These are phyloP conservation scores for Stegophylla sp. DNA, from an alignment of 2,888 invertebrate species.

Conservation along the genomic window DNA sequence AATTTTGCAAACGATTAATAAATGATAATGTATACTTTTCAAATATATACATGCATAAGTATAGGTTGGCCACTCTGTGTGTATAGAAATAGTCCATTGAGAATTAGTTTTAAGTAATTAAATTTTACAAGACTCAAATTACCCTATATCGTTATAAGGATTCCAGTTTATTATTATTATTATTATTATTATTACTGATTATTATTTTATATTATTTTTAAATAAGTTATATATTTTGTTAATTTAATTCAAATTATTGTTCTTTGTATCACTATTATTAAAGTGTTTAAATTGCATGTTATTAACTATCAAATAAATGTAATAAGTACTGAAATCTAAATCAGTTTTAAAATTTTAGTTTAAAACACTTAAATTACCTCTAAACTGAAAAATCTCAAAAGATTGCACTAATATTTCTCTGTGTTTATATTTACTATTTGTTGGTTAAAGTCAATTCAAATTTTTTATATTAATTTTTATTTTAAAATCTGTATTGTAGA, in stretches of 20 bases:
- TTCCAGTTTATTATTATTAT: constrained; percentile 33
- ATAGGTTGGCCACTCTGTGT: background rate
- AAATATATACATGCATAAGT: background rate
- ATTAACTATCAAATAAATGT: constrained; percentile 51
- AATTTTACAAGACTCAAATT: constrained; percentile 34
- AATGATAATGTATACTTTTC: constrained; percentile 21
- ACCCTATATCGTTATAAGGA: constrained; percentile 14
- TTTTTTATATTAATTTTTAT: too few relatives aligned
- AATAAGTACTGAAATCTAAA: constrained; percentile 33
- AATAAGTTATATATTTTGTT: constrained; percentile 52
- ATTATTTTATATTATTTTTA: constrained; percentile 52
- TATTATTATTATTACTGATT: constrained; percentile 39
- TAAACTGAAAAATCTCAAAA: background rate
- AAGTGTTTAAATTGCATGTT: constrained; percentile 45
- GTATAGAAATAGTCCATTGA: constrained; percentile 6
- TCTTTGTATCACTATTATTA: constrained; percentile 49
- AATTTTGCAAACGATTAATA: constrained; percentile 17
- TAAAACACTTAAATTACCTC: constrained; percentile 4
- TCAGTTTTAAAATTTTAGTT: constrained; percentile 19
- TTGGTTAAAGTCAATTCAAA: too few relatives aligned
- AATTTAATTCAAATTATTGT: constrained; percentile 52
- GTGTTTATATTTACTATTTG: too few relatives aligned
- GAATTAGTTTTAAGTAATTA: constrained; percentile 41
- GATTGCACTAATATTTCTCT: too few relatives aligned
- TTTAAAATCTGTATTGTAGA: too few relatives aligned